Evolutionary conservation across 1,140 invertebrate genomes (phyloP), one percentile per base, ranked within the genome.

Genomic region (Melitaea cinxia): DNA sequence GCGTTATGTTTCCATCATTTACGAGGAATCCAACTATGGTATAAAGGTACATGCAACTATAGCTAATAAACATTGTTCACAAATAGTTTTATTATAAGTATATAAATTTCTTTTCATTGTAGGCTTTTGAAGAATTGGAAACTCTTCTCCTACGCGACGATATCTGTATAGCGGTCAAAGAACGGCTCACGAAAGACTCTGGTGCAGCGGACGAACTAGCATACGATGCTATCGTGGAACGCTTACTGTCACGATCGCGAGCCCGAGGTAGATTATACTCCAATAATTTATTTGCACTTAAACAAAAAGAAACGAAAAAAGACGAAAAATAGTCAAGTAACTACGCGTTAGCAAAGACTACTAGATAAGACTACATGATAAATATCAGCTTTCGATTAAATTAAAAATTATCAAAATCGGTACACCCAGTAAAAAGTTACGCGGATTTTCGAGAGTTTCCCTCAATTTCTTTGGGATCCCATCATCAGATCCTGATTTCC

Each of bases 11-110:
- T 98, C 97, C 21, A 96, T 99, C 53, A 95, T 99, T 55, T 99
- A 99, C 80, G 98, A 99, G 89, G 98, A 99, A 85, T 98, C 97
- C 49, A 98, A 97, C 91, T 99, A 99, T 76, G 98, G 98, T 2
- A 97, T 98, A 42, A 97, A 98, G 95, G 47, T 69, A 61, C 6
- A n/a, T 30, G 10, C 9, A 19, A 26, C 9, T 33, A 5, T 17
- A 9, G 17, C 6, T 12, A 19, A 7, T 49, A 47, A 17, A 24
- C 57, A 47, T 19, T 49, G 58, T 42, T 17, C 3, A 37, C 14
- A 37, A 14, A 2, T 37, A 15, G 12, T 28, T 49, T 4, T 21
- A 17, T 50, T 59, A 14, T 15, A 2, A n/a, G n/a, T n/a, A 15
- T 23, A 28, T 37, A 30, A n/a, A 55, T 15, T 60, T 64, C 3